Conservation (phyloP, 2,113 vertebrate species). For the Anhinga anhinga region DNA sequence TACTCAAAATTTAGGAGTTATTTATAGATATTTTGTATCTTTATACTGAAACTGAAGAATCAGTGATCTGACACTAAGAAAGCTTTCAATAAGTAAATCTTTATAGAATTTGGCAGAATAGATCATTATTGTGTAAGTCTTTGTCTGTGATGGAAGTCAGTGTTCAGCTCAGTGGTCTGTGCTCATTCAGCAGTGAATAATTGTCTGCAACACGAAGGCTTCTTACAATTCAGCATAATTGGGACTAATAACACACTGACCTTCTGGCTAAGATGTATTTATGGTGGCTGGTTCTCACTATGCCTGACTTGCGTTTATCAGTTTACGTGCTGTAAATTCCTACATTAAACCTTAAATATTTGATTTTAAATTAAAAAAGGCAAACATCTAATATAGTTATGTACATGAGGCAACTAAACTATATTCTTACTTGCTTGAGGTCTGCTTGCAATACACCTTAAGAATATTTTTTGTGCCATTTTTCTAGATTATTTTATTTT, state of each 20-base stretch:
- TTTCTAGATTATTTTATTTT: not conserved
- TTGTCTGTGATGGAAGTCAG: conserved; percentile 35
- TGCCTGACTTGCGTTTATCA: conserved; percentile 1
- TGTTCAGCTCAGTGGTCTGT: conserved; percentile 51
- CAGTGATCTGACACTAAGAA: not conserved
- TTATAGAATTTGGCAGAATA: conserved; percentile 5
- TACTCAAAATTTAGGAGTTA: not conserved
- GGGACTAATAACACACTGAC: conserved; percentile 70
- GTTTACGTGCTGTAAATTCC: not conserved
- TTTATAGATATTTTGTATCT: not conserved
- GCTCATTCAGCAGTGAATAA: conserved; percentile 66
- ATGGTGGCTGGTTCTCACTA: conserved; percentile 16
- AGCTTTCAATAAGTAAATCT: conserved; percentile 20
- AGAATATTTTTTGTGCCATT: not conserved
- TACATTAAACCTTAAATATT: not conserved
- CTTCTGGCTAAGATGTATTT: conserved; percentile 61
- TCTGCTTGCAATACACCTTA: not conserved
- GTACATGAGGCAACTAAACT: not conserved
- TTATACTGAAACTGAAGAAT: not conserved
- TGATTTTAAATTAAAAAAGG: not conserved
- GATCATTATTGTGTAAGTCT: not conserved
- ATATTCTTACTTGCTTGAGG: not conserved
- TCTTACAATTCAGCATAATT: conserved; percentile 62
- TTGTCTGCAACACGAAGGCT: conserved; percentile 58
- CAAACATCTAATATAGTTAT: not conserved